A percentile compares a stretch with the other conserved stretches of the same genome.
Evolutionary conservation across 1,140 invertebrate species (phyloP).

Genomic region (Cherax quadricarinatus): DNA sequence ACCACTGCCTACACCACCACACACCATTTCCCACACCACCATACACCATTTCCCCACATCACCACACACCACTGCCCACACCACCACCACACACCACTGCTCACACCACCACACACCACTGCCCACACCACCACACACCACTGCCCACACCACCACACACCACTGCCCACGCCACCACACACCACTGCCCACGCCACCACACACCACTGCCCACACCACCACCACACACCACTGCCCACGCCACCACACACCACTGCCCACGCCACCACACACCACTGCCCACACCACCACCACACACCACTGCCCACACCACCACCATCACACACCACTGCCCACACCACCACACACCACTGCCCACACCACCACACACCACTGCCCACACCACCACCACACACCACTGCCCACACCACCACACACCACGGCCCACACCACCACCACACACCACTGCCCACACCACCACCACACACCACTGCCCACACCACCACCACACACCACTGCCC

Average conservation of each 20-base stretch:
- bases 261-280: too few species aligned
- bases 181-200: background rate
- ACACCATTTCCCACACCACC: too few species aligned
- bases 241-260: background rate
- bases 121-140: background rate
- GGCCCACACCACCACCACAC: background rate
- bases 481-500: background rate
- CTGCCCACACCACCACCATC: background rate
- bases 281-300: background rate
- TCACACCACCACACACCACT: background rate
- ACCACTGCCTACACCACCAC: background rate
- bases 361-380: too few species aligned
- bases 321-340: too few species aligned
- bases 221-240: background rate
- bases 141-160: background rate
- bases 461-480: background rate
- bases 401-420: too few species aligned
- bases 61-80: background rate
- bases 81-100: background rate
- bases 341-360: too few species aligned
- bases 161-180: background rate
- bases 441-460: background rate
- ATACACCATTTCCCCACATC: too few species aligned
- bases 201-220: background rate
- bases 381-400: too few species aligned